These are phyloP conservation scores for Protobothrops flavoviridis DNA, from an alignment of 2,113 vertebrate species.

Conservation along the genomic window DNA sequence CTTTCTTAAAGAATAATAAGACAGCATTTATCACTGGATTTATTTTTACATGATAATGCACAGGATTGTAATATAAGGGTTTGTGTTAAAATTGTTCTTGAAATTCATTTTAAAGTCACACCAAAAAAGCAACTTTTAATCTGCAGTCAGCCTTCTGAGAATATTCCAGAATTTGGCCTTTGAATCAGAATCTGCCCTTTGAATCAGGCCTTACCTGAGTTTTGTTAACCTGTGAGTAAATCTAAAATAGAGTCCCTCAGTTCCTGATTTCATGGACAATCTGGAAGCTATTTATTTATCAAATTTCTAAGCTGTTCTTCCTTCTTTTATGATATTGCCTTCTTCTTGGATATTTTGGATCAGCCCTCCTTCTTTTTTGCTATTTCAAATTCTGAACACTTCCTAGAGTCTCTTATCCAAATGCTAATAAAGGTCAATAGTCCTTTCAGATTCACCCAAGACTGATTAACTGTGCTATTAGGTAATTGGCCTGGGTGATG, in stretches of 20 bases:
- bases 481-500: not conserved
- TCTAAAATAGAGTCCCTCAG: not conserved
- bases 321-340: not conserved
- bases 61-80: not conserved
- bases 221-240: not conserved
- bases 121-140: not conserved
- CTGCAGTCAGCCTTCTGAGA: not conserved
- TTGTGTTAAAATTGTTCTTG: not conserved
- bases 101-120: not conserved
- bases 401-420: not conserved
- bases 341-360: not conserved
- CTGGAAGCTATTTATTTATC: not conserved
- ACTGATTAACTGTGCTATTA: not conserved
- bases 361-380: not conserved
- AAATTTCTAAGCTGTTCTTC: not conserved
- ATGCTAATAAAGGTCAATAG: not conserved
- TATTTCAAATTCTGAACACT: not conserved
- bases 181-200: not conserved
- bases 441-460: not conserved
- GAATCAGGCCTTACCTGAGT: not conserved
- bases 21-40: not conserved
- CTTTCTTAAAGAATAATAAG: not conserved
- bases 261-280: not conserved
- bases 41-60: not conserved
- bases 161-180: not conserved